These are phyloP conservation scores for Sapayoa aenigma DNA, from an alignment of 2,113 vertebrate genomes.

Conservation along the genomic window DNA sequence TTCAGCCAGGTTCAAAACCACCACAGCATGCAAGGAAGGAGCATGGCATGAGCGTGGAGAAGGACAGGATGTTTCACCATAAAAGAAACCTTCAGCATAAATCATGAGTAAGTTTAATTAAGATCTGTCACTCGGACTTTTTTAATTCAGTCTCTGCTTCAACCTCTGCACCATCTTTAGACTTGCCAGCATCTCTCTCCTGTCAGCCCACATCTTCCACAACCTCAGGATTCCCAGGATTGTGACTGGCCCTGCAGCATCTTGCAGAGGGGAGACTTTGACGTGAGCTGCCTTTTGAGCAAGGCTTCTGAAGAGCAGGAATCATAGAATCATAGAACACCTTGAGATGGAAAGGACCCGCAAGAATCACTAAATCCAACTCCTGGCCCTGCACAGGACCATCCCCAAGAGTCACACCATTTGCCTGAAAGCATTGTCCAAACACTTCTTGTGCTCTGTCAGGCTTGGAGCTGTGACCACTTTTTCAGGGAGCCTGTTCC, in stretches of 20 bases:
- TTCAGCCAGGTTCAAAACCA: no score
- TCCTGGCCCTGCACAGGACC: background rate
- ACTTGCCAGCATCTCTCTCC: background rate
- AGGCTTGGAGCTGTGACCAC: background rate
- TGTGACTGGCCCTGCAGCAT: background rate
- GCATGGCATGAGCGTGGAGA: rapidly evolving
- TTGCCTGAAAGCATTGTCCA: background rate
- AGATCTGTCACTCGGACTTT: background rate
- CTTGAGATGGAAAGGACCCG: background rate
- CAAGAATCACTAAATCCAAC: background rate
- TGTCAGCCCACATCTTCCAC: background rate
- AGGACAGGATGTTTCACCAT: background rate
- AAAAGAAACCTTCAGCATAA: background rate
- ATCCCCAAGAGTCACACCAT: background rate
- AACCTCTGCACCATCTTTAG: background rate
- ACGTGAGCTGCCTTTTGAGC: background rate
- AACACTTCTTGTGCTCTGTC: background rate
- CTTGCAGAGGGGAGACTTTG: background rate
- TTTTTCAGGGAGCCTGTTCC: background rate
- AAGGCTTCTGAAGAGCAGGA: background rate
- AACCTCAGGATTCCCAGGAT: background rate
- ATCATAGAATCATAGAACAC: background rate
- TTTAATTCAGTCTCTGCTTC: background rate
- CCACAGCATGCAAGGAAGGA: constrained; percentile 15
- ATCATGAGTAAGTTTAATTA: background rate